Percentiles rank a stretch among this genome's conserved stretches.
These are phyloP conservation scores for Lycorma delicatula DNA, from an alignment of 1,140 invertebrate species.

Conservation along the genomic window DNA sequence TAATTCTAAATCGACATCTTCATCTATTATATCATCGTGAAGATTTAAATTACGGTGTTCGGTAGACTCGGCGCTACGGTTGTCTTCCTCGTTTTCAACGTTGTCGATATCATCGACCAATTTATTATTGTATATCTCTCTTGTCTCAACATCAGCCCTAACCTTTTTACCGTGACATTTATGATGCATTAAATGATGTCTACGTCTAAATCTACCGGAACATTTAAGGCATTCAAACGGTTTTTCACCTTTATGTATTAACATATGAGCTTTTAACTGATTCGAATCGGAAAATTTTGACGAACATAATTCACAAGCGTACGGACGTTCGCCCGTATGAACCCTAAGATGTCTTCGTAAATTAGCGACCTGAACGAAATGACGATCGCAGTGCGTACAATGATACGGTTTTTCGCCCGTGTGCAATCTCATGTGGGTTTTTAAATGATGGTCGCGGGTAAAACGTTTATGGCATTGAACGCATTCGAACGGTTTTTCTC, in stretches of 20 bases:
- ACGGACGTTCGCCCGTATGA: constrained; percentile 92
- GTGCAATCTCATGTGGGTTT: constrained; percentile 86
- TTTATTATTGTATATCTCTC: constrained; percentile 17
- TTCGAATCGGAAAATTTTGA: constrained; percentile 89
- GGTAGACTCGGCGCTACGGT: constrained; percentile 28
- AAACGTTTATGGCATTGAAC: constrained; percentile 89
- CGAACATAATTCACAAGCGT: constrained; percentile 81
- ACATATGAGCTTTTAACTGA: constrained; percentile 82
- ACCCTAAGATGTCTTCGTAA: constrained; percentile 85
- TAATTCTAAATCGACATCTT: constrained; percentile 6
- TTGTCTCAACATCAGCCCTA: not conserved
- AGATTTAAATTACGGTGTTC: constrained; percentile 2
- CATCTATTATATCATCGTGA: constrained; percentile 4
- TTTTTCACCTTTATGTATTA: constrained; percentile 85
- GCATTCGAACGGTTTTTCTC: constrained; percentile 94
- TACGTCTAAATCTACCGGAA: constrained; percentile 63
- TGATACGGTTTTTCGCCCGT: constrained; percentile 90
- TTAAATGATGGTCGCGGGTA: constrained; percentile 90
- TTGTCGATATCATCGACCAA: constrained; percentile 32
- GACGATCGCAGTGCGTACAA: constrained; percentile 81
- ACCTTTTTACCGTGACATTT: constrained; percentile 48
- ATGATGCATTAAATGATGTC: constrained; percentile 78
- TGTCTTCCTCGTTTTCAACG: constrained; percentile 25
- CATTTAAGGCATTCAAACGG: constrained; percentile 74
- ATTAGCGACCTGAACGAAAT: constrained; percentile 92